phyloP scores from a whole-genome alignment of 1,140 invertebrate genomes.

The Drosophila triauraria region DNA sequence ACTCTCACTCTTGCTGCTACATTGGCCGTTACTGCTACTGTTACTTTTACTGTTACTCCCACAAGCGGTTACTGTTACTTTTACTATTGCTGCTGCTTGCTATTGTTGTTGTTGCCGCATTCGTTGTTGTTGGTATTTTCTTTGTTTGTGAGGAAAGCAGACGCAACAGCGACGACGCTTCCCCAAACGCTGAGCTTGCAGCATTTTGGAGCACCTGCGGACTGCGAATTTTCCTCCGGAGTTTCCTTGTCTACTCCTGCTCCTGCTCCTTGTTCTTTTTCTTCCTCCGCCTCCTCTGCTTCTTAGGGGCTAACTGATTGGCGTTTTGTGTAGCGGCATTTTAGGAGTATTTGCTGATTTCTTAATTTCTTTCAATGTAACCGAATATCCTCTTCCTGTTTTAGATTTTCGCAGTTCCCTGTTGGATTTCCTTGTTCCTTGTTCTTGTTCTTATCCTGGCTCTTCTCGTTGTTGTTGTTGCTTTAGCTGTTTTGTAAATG shows the following conservation, averaged over 20 bases:
- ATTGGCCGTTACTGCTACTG: constrained; percentile 1
- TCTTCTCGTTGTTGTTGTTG: constrained; percentile 19
- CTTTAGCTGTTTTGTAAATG: constrained; percentile 61
- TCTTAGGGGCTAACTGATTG: constrained; percentile 12
- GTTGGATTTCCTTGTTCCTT: constrained; percentile 2
- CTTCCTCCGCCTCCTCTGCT: background rate
- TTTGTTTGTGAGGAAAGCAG: constrained; percentile 74
- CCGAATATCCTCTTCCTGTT: constrained; percentile 8
- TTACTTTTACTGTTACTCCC: constrained; percentile 19
- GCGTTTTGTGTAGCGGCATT: constrained; percentile 21
- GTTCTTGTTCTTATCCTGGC: background rate
- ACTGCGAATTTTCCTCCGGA: background rate
- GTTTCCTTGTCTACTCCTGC: background rate
- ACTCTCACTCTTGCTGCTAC: constrained; percentile 15
- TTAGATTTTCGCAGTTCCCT: background rate
- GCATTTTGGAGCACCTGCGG: constrained; percentile 47
- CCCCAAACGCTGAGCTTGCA: constrained; percentile 38
- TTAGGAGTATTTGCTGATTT: background rate
- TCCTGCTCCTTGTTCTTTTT: background rate
- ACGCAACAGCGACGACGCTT: constrained; percentile 73
- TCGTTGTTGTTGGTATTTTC: constrained; percentile 64
- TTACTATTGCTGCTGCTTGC: constrained; percentile 18
- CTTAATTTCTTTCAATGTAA: constrained; percentile 22
- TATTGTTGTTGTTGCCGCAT: constrained; percentile 24
- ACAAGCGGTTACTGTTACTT: constrained; percentile 4